Base-by-base conservation (phyloP, 2,113 vertebrate species). In the Mystacornis crossleyi region DNA sequence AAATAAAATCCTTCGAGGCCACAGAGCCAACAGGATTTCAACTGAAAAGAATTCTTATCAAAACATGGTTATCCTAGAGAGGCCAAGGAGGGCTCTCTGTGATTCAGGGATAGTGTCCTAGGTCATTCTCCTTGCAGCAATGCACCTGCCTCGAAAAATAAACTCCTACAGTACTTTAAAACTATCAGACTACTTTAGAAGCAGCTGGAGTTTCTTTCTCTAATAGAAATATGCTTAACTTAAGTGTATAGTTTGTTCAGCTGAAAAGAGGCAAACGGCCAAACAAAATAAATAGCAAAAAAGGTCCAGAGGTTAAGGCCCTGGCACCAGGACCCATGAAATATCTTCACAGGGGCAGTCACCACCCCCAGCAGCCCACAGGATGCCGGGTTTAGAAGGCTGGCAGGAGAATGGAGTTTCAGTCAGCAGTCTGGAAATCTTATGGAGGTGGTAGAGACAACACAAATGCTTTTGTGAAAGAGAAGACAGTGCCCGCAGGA, bases 381-480 rank as follows among this genome's bases (percentile, higher is more conserved):
- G 18, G 50, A 9, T 53, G 31, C 71, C 2, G 3, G 33, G 8
- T 79, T 86, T 64, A 24, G 73, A 67, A 74, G 38, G 29, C 28
- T 89, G 66, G 36, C 78, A 69, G 51, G 67, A 90, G 42, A 86
- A 77, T 1, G 2, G 21, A 0, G 0, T 54, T 81, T 78, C 80
- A 89, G 26, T 34, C 50, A 75, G 48, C 12, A 75, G 15, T 5
- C 14, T 79, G 61, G 40, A 92, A 86, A 71, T 70, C 53, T 75
- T 21, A 47, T 6, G n/a, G 77, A 86, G 62, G 45, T 95, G 81
- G 12, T 18, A 81, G 89, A 93, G 61, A 43, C 38, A 93, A 86
- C 19, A 45, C 18, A 93, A 96, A 71, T 38, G 36, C 53, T 77
- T 82, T 90, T 69, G n/a, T 54, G 73, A 92, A 86, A 75, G 51